These are phyloP conservation scores for Tilapia sparmanii DNA, from an alignment of 2,113 vertebrate species.

Conservation along the genomic window DNA sequence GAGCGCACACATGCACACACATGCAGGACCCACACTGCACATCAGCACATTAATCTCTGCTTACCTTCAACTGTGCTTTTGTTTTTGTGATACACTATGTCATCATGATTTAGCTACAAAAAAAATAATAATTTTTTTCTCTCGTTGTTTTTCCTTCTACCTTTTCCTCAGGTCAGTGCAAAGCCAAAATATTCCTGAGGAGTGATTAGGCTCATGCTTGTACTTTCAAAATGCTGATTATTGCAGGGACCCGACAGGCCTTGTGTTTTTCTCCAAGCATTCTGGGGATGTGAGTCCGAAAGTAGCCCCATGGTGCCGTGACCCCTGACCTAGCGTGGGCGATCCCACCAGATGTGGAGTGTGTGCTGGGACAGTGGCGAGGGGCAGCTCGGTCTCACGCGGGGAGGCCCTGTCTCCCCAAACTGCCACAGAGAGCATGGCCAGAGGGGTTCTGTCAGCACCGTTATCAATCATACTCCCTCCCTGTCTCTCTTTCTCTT, in stretches of 20 bases:
- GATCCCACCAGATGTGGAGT: constrained; percentile 76
- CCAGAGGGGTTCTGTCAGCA: constrained; percentile 75
- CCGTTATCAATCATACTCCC: constrained; percentile 74
- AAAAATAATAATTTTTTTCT: neutral
- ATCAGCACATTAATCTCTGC: constrained; percentile 50
- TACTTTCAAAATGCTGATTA: constrained; percentile 64
- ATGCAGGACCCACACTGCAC: constrained; percentile 11
- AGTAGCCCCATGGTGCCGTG: constrained; percentile 63
- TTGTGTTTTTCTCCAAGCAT: constrained; percentile 61
- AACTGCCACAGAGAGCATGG: constrained; percentile 75
- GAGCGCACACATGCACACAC: constrained; percentile 29
- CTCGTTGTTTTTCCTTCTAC: neutral
- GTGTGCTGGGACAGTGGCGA: constrained; percentile 72
- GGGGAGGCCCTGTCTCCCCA: constrained; percentile 74
- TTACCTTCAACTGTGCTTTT: constrained; percentile 42
- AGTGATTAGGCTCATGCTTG: constrained; percentile 58
- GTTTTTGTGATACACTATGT: constrained; percentile 17
- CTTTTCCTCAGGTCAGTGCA: constrained; percentile 37
- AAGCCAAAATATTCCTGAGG: constrained; percentile 26
- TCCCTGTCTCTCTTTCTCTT: constrained; percentile 47
- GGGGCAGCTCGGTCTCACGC: constrained; percentile 69
- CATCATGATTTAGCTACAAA: constrained; percentile 11
- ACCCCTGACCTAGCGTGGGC: constrained; percentile 71
- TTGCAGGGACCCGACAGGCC: constrained; percentile 46
- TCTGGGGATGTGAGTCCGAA: constrained; percentile 67